A percentile compares a stretch with the other conserved stretches of the same genome.
phyloP scores from a whole-genome alignment of 2,888 invertebrate genomes.

The Graphium colonna region DNA sequence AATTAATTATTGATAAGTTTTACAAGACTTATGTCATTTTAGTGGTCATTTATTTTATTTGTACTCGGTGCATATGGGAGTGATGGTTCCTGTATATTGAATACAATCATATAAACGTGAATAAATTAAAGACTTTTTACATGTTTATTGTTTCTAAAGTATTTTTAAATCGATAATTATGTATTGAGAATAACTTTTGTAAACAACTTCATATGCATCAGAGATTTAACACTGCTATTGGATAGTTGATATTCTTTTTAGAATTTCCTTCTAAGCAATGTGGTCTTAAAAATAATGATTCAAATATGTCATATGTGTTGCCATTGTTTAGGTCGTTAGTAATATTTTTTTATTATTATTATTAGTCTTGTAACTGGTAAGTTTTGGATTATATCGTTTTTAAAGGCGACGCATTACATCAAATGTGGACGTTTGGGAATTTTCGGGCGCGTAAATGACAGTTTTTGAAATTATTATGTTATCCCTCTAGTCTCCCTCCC shows the following conservation, averaged over 20 bases:
- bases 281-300: constrained; percentile 59
- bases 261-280: constrained; percentile 56
- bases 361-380: constrained; percentile 20
- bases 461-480: constrained; percentile 72
- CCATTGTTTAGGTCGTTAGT: constrained; percentile 68
- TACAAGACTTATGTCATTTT: constrained; percentile 3
- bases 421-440: not conserved
- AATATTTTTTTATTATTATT: constrained; percentile 23
- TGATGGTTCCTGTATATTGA: no score
- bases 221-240: not conserved
- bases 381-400: constrained; percentile 15
- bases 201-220: constrained; percentile 1
- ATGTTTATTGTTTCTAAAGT: no score
- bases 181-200: not conserved
- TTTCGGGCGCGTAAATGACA: constrained; percentile 30
- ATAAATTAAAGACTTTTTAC: no score
- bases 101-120: no score
- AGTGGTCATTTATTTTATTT: no score
- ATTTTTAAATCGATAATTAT: no score
- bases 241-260: not conserved
- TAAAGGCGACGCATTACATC: constrained; percentile 33
- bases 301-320: constrained; percentile 67
- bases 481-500: constrained; percentile 73
- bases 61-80: constrained; percentile 12
- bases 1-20: constrained; percentile 31